A percentile compares a stretch with the other conserved stretches of the same genome.
phyloP scores from a whole-genome alignment of 2,797 vertebrate species.

The Catamblyrhynchus diadema region DNA sequence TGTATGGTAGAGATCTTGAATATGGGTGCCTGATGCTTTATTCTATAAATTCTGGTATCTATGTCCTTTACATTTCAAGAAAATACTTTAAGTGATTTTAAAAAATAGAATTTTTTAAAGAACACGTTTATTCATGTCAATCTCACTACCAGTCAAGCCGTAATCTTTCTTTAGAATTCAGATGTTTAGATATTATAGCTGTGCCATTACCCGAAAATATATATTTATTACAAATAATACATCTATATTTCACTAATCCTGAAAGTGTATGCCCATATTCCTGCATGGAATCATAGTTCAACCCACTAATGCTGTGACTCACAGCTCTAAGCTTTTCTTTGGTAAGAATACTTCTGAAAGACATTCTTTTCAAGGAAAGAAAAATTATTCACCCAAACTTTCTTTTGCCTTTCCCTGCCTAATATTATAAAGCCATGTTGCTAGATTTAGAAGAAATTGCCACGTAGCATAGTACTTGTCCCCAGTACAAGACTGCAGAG shows the following conservation, averaged over 20 bases:
- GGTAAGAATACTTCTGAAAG: not conserved
- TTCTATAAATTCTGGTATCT: not conserved
- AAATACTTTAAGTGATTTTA: not conserved
- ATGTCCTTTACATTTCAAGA: not conserved
- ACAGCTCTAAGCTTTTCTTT: not conserved
- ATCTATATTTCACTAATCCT: conserved; percentile 3
- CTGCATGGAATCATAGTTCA: not conserved
- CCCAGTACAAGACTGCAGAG: not conserved
- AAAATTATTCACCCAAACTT: conserved; percentile 27
- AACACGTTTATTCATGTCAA: not conserved
- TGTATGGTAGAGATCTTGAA: not conserved
- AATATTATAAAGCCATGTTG: not conserved
- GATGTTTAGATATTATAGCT: conserved; percentile 19
- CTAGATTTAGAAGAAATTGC: conserved; percentile 18
- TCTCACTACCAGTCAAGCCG: not conserved
- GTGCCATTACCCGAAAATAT: not conserved
- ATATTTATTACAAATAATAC: conserved; percentile 26
- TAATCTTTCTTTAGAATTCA: conserved; percentile 34
- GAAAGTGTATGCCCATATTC: not conserved
- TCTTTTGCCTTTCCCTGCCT: not conserved
- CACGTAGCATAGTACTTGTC: not conserved
- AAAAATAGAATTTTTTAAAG: not conserved
- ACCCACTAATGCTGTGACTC: conserved; percentile 13
- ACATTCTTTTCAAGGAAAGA: not conserved
- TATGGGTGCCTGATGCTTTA: not conserved